Evolutionary conservation across 2,113 vertebrate species (phyloP).

Genomic region (Tichodroma muraria): DNA sequence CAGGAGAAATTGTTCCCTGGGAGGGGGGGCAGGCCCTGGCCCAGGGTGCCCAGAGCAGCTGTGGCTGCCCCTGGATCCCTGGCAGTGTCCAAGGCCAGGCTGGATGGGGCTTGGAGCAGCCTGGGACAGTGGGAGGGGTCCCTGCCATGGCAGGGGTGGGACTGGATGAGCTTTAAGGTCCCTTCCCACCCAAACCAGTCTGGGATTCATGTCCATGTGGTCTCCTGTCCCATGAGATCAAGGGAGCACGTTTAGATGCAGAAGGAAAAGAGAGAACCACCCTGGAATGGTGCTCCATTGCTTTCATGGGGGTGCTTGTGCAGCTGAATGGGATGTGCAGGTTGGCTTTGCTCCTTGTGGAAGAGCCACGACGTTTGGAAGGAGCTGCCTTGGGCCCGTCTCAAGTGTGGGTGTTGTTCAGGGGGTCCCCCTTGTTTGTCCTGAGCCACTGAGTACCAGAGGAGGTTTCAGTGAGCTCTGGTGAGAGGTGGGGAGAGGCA

Average conservation of each 20-base stretch:
- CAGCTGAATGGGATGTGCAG: background rate
- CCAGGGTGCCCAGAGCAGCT: background rate
- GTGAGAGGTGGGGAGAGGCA: background rate
- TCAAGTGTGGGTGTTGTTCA: background rate
- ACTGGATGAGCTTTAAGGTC: accelerated
- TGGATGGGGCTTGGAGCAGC: background rate
- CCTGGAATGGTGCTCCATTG: background rate
- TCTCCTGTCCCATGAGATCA: background rate
- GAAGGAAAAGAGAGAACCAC: background rate
- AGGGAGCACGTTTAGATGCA: background rate
- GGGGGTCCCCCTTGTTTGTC: background rate
- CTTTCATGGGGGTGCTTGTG: background rate
- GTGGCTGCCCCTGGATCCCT: background rate
- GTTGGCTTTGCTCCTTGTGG: background rate
- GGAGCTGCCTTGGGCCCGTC: background rate
- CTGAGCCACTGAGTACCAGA: background rate
- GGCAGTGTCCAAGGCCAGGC: accelerated
- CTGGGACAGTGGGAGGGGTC: background rate
- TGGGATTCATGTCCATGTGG: background rate
- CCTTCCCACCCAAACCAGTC: background rate
- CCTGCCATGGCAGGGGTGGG: background rate
- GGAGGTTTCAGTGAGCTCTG: background rate
- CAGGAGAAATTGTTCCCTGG: background rate
- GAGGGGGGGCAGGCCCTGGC: background rate
- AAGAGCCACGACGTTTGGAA: background rate